Conservation (phyloP, 2,888 invertebrate species). For the Melanostoma mellinum region DNA sequence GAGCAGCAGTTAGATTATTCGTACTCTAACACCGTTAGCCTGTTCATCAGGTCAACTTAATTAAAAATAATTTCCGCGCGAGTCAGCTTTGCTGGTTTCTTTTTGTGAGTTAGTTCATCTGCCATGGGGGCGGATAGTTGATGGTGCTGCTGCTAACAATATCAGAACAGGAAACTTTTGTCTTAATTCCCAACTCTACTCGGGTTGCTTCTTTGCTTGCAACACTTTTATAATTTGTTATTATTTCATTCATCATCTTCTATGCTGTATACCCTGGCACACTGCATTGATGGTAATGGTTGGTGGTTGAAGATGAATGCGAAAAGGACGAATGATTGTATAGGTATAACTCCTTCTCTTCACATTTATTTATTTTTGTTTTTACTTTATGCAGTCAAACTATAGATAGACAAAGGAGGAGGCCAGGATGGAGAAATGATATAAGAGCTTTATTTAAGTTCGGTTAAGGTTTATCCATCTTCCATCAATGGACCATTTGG, state of each 20-base stretch:
- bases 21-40: conserved; percentile 28
- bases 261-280: background rate
- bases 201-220: conserved; percentile 37
- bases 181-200: conserved; percentile 27
- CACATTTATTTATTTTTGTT: conserved; percentile 34
- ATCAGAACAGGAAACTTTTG: conserved; percentile 45
- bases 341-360: conserved; percentile 3
- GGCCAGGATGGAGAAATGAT: conserved; percentile 27
- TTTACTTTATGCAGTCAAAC: conserved; percentile 50
- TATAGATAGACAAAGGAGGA: background rate
- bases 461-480: conserved; percentile 43
- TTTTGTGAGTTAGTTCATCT: conserved; percentile 49
- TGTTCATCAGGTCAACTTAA: conserved; percentile 76
- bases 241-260: conserved; percentile 60
- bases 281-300: conserved; percentile 16
- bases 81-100: conserved; percentile 51
- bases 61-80: conserved; percentile 65
- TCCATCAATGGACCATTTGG: conserved; percentile 56
- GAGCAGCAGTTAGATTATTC: conserved; percentile 16
- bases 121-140: conserved; percentile 8
- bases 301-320: background rate
- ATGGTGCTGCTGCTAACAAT: conserved; percentile 28
- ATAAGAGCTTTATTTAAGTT: conserved; percentile 54
- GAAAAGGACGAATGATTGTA: conserved; percentile 7
- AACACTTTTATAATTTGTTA: conserved; percentile 65